A percentile compares a stretch with the other conserved stretches of the same genome.
Evolutionary conservation across 2,797 vertebrate genomes (phyloP).

Genomic region (Sebastes iracundus): DNA sequence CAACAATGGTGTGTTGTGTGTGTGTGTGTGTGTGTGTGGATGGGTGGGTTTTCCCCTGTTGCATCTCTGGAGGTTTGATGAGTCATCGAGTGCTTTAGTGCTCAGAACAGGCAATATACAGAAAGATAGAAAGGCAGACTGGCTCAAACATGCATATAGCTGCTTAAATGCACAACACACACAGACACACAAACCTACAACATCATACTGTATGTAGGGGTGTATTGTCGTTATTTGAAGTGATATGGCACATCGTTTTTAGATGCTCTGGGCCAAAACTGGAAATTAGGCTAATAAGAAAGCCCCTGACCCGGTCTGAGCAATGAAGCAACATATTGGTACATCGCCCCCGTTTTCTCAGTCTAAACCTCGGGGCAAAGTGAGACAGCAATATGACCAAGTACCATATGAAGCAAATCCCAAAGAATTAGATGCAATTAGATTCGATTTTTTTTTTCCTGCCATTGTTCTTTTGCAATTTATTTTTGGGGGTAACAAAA

Average conservation of each 20-base stretch:
- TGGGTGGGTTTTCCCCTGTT: constrained; percentile 24
- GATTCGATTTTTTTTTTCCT: constrained; percentile 18
- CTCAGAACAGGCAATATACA: constrained; percentile 3
- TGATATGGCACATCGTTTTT: neutral
- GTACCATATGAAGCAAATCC: constrained; percentile 41
- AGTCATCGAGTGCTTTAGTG: constrained; percentile 17
- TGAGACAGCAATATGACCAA: constrained; percentile 15
- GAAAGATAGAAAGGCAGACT: neutral
- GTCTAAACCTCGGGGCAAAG: constrained; percentile 31
- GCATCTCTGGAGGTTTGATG: constrained; percentile 43
- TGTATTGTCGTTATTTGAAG: neutral
- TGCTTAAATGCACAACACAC: neutral
- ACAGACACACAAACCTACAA: neutral
- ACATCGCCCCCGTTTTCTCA: neutral
- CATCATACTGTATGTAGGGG: neutral
- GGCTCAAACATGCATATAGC: neutral
- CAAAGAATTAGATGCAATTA: constrained; percentile 38
- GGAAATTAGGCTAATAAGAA: constrained; percentile 35
- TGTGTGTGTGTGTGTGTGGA: neutral
- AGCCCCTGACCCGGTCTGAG: constrained; percentile 21
- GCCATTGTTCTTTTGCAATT: constrained; percentile 31
- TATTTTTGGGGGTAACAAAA: constrained; percentile 40
- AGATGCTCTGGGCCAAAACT: neutral
- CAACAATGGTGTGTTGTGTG: constrained; percentile 15
- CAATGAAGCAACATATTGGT: constrained; percentile 27